phyloP scores from a whole-genome alignment of 2,113 vertebrate species.

The Triplophysa dalaica region DNA sequence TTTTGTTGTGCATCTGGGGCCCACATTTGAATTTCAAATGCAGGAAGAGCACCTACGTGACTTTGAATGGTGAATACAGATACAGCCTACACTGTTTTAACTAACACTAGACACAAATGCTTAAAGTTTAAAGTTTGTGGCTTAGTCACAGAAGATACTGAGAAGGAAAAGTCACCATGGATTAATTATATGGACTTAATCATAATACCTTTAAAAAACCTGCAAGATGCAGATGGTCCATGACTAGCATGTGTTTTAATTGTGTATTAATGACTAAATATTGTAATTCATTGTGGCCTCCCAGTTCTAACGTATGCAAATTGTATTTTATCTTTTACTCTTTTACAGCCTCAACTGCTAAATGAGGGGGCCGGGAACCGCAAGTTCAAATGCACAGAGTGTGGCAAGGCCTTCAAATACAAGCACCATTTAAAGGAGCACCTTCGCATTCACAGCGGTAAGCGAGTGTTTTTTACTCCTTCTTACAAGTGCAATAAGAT shows the following conservation, averaged over 20 bases:
- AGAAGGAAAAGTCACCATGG: not conserved
- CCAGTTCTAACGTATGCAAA: not conserved
- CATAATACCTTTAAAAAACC: not conserved
- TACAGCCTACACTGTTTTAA: conserved; percentile 60
- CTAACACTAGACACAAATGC: conserved; percentile 35
- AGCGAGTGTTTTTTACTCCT: conserved; percentile 68
- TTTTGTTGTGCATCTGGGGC: conserved; percentile 57
- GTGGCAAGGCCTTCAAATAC: conserved; percentile 98
- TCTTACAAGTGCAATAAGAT: conserved; percentile 42
- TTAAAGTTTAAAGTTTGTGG: conserved; percentile 22
- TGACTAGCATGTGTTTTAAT: not conserved
- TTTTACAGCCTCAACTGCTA: conserved; percentile 83
- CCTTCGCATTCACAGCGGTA: conserved; percentile 97
- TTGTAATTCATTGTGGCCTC: not conserved
- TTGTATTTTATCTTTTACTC: conserved; percentile 54
- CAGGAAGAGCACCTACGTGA: conserved; percentile 58
- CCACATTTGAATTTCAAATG: conserved; percentile 66
- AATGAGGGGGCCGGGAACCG: conserved; percentile 91
- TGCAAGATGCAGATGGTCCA: not conserved
- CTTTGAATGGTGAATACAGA: conserved; percentile 54
- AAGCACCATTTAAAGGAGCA: conserved; percentile 99
- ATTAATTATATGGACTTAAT: conserved; percentile 1
- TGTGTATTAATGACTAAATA: not conserved
- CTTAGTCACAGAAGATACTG: conserved; percentile 18
- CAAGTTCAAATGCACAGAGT: conserved; percentile 98